These are phyloP conservation scores for Carpatolechia fugitivella DNA, from an alignment of 2,888 invertebrate species.

Conservation along the genomic window DNA sequence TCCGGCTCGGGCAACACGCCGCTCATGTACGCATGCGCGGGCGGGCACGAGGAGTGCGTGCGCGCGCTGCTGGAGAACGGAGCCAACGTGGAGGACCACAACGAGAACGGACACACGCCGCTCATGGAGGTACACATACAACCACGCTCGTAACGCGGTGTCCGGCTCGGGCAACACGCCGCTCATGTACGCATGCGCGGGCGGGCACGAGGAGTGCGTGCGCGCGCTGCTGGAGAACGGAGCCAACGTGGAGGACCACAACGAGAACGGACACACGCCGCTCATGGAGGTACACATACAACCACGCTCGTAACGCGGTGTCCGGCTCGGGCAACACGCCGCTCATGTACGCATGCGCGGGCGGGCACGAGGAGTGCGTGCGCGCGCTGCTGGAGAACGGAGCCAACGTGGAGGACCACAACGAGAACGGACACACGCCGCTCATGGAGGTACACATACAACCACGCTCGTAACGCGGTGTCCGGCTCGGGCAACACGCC, in stretches of 20 bases:
- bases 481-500: constrained; percentile 97
- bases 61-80: constrained; percentile 92
- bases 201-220: no score
- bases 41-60: constrained; percentile 96
- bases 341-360: constrained; percentile 97
- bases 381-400: no score
- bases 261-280: constrained; percentile 99
- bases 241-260: constrained; percentile 97
- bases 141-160: constrained; percentile 83
- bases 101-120: constrained; percentile 99
- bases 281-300: constrained; percentile 97
- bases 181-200: constrained; percentile 97
- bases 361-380: no score
- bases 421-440: constrained; percentile 99
- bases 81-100: constrained; percentile 98
- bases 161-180: constrained; percentile 97
- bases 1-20: constrained; percentile 97
- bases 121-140: constrained; percentile 88
- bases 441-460: constrained; percentile 97
- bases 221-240: no score
- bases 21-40: constrained; percentile 97
- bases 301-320: no score
- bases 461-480: no score
- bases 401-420: constrained; percentile 97
- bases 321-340: constrained; percentile 97